phyloP scores from a whole-genome alignment of 2,797 vertebrate genomes.

The Sphaeramia orbicularis region DNA sequence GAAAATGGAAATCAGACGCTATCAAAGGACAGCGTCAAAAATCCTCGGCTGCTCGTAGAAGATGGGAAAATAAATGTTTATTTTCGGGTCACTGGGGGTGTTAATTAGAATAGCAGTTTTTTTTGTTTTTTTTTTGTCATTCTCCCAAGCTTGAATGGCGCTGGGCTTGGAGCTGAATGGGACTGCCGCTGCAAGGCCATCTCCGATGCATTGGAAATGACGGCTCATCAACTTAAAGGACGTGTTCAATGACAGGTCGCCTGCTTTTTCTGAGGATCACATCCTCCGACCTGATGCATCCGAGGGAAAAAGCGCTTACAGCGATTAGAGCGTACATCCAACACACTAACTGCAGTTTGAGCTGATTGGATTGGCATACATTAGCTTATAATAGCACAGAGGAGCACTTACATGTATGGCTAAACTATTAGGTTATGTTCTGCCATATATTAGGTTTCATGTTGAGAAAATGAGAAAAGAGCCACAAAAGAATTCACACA shows the following conservation, averaged over 20 bases:
- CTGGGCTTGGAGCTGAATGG: constrained; percentile 72
- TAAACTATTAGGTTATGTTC: constrained; percentile 14
- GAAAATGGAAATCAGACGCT: constrained; percentile 81
- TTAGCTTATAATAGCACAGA: constrained; percentile 34
- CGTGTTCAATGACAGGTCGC: constrained; percentile 82
- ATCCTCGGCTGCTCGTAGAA: constrained; percentile 67
- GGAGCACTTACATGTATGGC: constrained; percentile 26
- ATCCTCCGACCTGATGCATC: constrained; percentile 48
- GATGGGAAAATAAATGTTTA: constrained; percentile 85
- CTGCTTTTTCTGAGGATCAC: constrained; percentile 62
- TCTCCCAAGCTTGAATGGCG: constrained; percentile 77
- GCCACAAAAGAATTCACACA: constrained; percentile 15
- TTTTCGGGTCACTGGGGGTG: constrained; percentile 91
- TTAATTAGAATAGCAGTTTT: constrained; percentile 91
- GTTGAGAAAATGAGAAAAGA: constrained; percentile 38
- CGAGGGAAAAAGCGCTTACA: constrained; percentile 36
- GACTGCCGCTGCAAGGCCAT: constrained; percentile 73
- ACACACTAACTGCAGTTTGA: constrained; percentile 41
- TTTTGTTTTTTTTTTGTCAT: constrained; percentile 74
- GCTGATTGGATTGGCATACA: constrained; percentile 50
- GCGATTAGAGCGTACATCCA: constrained; percentile 17
- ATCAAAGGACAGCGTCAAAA: constrained; percentile 84
- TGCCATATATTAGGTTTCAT: constrained; percentile 24
- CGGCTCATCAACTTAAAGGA: constrained; percentile 83
- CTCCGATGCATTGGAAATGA: constrained; percentile 87